A percentile compares a stretch with the other conserved stretches of the same genome.
These are phyloP conservation scores for Gobiocypris rarus DNA, from an alignment of 2,113 vertebrate species.

Conservation along the genomic window DNA sequence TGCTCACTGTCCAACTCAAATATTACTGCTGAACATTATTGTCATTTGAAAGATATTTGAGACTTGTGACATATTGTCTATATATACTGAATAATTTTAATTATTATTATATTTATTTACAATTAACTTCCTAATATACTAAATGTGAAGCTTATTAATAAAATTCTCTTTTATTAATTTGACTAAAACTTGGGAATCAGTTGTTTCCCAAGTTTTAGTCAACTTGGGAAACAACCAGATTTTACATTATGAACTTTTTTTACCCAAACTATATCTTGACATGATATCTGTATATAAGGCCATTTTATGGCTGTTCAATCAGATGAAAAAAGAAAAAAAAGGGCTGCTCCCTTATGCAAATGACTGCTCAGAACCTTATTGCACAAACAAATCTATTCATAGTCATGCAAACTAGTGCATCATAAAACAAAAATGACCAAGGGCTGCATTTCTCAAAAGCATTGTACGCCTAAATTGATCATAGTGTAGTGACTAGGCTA, in stretches of 20 bases:
- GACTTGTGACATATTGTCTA: not conserved
- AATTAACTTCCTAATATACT: not conserved
- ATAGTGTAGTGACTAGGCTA: no score
- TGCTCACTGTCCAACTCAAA: not conserved
- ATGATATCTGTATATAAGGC: no score
- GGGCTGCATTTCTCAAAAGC: no score
- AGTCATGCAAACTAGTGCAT: slow-evolving; percentile 70
- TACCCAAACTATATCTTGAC: no score
- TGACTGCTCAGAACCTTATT: slow-evolving; percentile 54
- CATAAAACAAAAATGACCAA: not conserved
- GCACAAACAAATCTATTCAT: slow-evolving; percentile 73
- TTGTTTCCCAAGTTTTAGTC: no score
- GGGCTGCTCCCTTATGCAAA: slow-evolving; percentile 69
- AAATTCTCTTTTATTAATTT: no score
- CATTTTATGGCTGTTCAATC: not conserved
- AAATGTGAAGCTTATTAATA: not conserved
- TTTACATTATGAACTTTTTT: no score
- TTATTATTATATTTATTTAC: not conserved
- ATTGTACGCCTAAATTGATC: no score
- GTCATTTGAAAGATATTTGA: not conserved
- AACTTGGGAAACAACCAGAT: no score
- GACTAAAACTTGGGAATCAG: no score
- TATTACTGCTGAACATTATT: not conserved
- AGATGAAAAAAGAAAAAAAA: not conserved
- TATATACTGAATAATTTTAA: not conserved